A percentile compares a stretch with the other conserved stretches of the same genome.
Conservation (phyloP, 2,888 invertebrate species). For the Holacanthella duospinosa region DNA sequence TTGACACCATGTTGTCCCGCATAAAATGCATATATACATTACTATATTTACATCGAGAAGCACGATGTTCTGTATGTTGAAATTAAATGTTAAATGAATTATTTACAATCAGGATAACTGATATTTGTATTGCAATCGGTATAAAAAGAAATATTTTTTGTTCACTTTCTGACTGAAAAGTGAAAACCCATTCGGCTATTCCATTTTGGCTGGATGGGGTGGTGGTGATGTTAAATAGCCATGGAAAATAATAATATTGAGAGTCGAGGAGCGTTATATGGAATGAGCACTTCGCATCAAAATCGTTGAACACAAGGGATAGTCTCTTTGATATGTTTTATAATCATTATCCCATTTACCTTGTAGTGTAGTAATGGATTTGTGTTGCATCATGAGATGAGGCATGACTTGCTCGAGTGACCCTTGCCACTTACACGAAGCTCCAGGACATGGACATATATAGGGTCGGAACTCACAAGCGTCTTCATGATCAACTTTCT, state of each 20-base stretch:
- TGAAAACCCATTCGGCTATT: no score
- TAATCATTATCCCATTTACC: conserved; percentile 45
- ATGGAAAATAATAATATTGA: not conserved
- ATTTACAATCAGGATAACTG: no score
- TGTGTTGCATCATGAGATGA: conserved; percentile 92
- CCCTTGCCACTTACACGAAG: conserved; percentile 98
- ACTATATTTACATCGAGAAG: no score
- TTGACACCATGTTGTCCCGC: no score
- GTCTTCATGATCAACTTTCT: conserved; percentile 98
- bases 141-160: no score
- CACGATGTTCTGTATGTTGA: no score
- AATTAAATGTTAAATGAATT: no score
- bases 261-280: not conserved
- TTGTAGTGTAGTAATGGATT: conserved; percentile 95
- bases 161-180: no score
- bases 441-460: conserved; percentile 98
- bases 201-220: no score
- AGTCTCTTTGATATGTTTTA: not conserved
- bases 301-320: not conserved
- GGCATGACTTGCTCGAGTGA: conserved; percentile 97
- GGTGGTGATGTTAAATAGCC: no score
- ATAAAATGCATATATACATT: no score
- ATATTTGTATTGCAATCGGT: no score
- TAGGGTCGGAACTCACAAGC: conserved; percentile 97
- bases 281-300: not conserved